Base-by-base conservation (phyloP, 2,888 invertebrate species). In the Phrixothrix hirtus region DNA sequence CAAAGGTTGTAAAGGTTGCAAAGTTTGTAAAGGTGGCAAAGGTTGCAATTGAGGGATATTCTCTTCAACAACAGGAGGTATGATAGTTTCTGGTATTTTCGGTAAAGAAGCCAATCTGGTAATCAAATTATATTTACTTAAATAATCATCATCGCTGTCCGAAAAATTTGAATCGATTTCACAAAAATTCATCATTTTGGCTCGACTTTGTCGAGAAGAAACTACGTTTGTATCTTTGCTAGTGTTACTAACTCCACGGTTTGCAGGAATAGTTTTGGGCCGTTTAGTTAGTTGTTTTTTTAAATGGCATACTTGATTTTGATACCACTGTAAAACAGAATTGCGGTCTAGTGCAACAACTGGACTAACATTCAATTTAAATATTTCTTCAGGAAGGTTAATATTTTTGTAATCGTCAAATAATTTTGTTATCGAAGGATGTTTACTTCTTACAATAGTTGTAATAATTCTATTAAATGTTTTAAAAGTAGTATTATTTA, bases 131-230 rank as follows among this genome's bases (percentile, higher is more conserved):
- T 21, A 5, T 21, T 21, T 21, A 21, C 3, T 21, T 7, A 21
- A 21, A 21, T 3, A 5, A 5, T 21, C 21, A 21, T 14, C 32
- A 7, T 37, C 21, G 17, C 16, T 27, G 26, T 37, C 37, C 7
- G 12, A 31, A 31, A 31, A 13, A 12, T 29, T n/a, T 16, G 38
- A 50, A 14, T 41, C 41, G 4, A 11, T 49, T 36, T 49, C 48
- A 25, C 42, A 42, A 4, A 49, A 49, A 26, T 42, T 49, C 41
- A 42, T 42, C 4, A 36, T 12, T 10, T 42, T 42, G n/a, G 36
- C 48, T 36, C 13, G 35, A 13, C 42, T 41, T n/a, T 36, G 42
- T 25, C 39, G 31, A 13, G 17, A 26, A 7, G 39, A 12, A 0
- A 2, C 25, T 2, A 25, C 10, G 7, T 21, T 3, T 21, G 3